Evolutionary conservation across 2,888 invertebrate species (phyloP).

Genomic region (Drosophila niveifrons): DNA sequence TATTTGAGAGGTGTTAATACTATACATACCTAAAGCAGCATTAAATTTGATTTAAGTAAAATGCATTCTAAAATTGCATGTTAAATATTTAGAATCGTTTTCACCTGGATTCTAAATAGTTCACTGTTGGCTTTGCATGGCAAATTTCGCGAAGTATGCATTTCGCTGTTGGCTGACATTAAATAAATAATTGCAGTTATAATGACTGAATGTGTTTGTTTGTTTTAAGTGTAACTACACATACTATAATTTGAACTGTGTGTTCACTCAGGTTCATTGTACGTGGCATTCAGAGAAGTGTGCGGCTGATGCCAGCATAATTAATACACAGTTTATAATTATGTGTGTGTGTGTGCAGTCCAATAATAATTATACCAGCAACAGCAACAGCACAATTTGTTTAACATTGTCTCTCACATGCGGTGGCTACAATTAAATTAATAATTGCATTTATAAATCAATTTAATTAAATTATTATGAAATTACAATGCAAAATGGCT

Average conservation of each 20-base stretch:
- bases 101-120: too few species aligned
- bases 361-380: constrained; percentile 45
- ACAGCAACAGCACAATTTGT: constrained; percentile 27
- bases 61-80: too few species aligned
- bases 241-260: constrained; percentile 23
- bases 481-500: constrained; percentile 49
- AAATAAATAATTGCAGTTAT: constrained; percentile 42
- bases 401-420: constrained; percentile 31
- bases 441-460: constrained; percentile 75
- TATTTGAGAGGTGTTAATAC: too few species aligned
- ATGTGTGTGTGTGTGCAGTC: constrained; percentile 50
- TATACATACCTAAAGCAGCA: too few species aligned
- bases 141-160: constrained; percentile 5
- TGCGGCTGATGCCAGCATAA: constrained; percentile 48
- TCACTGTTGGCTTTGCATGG: not conserved
- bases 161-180: constrained; percentile 4
- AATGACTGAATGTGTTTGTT: constrained; percentile 12
- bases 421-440: constrained; percentile 47
- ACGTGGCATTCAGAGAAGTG: constrained; percentile 35
- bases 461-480: constrained; percentile 70
- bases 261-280: constrained; percentile 50
- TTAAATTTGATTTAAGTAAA: too few species aligned
- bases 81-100: too few species aligned
- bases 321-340: constrained; percentile 67
- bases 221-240: constrained; percentile 15